Conservation (phyloP, 2,113 vertebrate genomes). For the Fregata magnificens region DNA sequence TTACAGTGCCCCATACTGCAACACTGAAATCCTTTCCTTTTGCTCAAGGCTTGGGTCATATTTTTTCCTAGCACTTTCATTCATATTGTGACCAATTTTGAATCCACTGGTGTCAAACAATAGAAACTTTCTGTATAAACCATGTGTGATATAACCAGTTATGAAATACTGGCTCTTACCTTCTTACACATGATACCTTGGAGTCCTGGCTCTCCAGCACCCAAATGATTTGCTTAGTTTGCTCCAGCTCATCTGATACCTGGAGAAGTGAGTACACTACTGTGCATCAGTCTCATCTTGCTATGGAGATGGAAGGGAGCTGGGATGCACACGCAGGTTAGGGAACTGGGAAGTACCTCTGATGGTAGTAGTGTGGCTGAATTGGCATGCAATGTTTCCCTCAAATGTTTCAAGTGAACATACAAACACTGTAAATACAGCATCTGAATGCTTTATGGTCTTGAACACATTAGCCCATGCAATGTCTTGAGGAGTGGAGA, state of each 20-base stretch:
- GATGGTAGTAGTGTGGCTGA: background rate
- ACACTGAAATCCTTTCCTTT: background rate
- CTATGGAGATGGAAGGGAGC: background rate
- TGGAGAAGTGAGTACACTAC: background rate
- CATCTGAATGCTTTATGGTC: background rate
- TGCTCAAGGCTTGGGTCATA: background rate
- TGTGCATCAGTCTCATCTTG: background rate
- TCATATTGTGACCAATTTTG: background rate
- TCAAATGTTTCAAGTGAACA: background rate
- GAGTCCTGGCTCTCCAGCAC: background rate
- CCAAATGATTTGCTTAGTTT: background rate
- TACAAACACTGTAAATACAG: background rate
- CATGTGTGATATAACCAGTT: background rate
- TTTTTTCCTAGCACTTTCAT: background rate
- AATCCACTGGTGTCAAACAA: background rate
- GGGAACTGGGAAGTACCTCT: background rate
- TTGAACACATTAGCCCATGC: background rate
- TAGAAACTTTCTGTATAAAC: background rate
- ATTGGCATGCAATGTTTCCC: background rate
- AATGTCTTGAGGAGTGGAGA: background rate
- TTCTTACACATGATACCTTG: background rate
- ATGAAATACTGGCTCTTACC: background rate
- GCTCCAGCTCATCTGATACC: background rate
- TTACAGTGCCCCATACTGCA: background rate
- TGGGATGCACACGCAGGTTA: background rate